Conservation (phyloP, 1,140 invertebrate genomes). For the Scaptodrosophila lebanonensis region DNA sequence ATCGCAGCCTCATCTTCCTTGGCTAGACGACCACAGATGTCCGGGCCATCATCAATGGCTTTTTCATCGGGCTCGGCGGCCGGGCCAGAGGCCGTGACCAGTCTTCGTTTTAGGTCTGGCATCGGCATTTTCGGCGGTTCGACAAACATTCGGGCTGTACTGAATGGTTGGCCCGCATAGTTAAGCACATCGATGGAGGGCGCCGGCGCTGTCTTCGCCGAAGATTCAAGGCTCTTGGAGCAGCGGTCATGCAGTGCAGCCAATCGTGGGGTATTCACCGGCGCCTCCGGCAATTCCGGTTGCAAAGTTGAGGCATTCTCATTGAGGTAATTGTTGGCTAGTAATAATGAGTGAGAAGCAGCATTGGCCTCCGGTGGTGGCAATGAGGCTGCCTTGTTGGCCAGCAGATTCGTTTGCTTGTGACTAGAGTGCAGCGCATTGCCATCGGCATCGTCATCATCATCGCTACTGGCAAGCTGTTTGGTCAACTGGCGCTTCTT, state of each 20-base stretch:
- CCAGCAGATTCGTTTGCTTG: slow-evolving; percentile 38
- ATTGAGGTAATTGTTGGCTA: neutral
- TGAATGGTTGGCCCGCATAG: slow-evolving; percentile 20
- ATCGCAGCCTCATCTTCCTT: neutral
- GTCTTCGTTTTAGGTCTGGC: slow-evolving; percentile 8
- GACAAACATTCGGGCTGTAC: slow-evolving; percentile 31
- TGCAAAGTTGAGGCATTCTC: neutral
- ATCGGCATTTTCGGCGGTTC: slow-evolving; percentile 30
- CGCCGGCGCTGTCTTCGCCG: neutral
- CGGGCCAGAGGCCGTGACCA: too few species aligned
- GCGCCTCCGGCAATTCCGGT: too few species aligned
- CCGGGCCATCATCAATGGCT: too few species aligned
- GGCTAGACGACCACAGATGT: neutral
- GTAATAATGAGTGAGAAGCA: neutral
- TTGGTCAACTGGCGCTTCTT: slow-evolving; percentile 8
- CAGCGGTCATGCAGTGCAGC: slow-evolving; percentile 4
- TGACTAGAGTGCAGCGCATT: slow-evolving; percentile 50
- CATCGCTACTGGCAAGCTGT: slow-evolving; percentile 11
- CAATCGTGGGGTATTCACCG: too few species aligned
- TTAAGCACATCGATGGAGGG: neutral
- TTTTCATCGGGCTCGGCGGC: too few species aligned
- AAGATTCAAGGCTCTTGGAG: slow-evolving; percentile 39
- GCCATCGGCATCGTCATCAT: slow-evolving; percentile 15
- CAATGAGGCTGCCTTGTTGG: slow-evolving; percentile 51
- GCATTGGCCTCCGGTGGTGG: slow-evolving; percentile 50